Evolutionary conservation across 1,140 invertebrate species (phyloP).

Genomic region (Phortica variegata): DNA sequence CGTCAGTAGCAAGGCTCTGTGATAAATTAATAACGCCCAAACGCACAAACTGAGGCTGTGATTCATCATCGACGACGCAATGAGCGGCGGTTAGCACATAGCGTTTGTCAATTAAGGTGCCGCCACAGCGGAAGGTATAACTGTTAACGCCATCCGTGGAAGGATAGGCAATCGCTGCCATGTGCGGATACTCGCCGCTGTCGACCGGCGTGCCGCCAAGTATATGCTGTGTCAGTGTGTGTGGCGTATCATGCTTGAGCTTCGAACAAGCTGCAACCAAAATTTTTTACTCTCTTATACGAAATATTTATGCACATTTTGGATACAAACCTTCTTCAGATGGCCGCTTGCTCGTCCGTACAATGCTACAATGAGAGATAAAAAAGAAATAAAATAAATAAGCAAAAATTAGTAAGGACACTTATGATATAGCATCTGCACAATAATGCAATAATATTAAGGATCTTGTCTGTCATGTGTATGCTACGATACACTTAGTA

Average conservation of each 20-base stretch:
- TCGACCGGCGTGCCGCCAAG: conserved; percentile 34
- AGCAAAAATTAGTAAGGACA: no score
- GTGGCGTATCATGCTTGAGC: not conserved
- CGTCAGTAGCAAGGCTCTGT: conserved; percentile 1
- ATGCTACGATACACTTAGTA: no score
- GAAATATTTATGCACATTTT: no score
- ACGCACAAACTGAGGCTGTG: conserved; percentile 28
- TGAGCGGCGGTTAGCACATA: conserved; percentile 72
- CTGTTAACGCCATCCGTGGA: conserved; percentile 9
- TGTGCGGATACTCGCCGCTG: conserved; percentile 43
- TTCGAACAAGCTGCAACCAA: conserved; percentile 22
- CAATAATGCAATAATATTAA: no score
- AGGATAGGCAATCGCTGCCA: conserved; percentile 41
- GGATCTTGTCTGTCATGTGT: no score
- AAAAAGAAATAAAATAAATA: no score
- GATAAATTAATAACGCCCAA: conserved; percentile 38
- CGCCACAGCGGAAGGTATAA: conserved; percentile 58
- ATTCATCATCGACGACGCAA: conserved; percentile 61
- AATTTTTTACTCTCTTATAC: no score
- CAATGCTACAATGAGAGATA: no score
- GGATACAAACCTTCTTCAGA: no score
- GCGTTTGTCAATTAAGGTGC: conserved; percentile 56
- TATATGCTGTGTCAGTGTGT: conserved; percentile 29
- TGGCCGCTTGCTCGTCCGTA: no score
- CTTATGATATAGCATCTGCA: no score